Percentiles rank a stretch among this genome's conserved stretches.
Evolutionary conservation across 2,888 invertebrate species (phyloP).

Genomic region (Argyresthia goedartella): DNA sequence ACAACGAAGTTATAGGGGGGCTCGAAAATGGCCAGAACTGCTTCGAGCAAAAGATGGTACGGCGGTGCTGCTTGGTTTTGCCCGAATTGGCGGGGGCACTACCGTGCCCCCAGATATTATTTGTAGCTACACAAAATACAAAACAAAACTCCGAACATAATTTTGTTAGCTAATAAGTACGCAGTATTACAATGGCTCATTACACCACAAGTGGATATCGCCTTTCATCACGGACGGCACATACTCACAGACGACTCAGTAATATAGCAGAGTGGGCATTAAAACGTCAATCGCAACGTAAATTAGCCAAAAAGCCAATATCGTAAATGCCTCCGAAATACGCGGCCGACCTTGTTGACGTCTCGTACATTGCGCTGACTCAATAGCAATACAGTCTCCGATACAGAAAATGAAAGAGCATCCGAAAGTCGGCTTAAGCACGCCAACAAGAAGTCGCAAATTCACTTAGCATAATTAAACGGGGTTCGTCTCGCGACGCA

Average conservation of each 20-base stretch:
- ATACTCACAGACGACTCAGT: not conserved
- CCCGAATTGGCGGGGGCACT: too few relatives aligned
- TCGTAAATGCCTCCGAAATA: slow-evolving; percentile 35
- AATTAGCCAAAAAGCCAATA: slow-evolving; percentile 51
- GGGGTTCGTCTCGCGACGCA: slow-evolving; percentile 46
- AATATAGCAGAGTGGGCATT: slow-evolving; percentile 17
- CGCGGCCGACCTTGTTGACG: slow-evolving; percentile 54
- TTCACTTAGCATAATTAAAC: slow-evolving; percentile 25
- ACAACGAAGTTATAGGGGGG: too few relatives aligned
- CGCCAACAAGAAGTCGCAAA: slow-evolving; percentile 13
- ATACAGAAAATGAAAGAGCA: not conserved
- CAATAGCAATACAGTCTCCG: slow-evolving; percentile 21
- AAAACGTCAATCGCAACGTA: slow-evolving; percentile 36
- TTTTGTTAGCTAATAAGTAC: too few relatives aligned
- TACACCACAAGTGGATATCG: too few relatives aligned
- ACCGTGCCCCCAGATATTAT: too few relatives aligned
- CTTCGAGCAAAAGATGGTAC: too few relatives aligned
- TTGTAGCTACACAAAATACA: too few relatives aligned
- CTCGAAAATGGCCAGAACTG: too few relatives aligned
- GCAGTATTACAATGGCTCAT: too few relatives aligned
- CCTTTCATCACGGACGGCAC: too few relatives aligned
- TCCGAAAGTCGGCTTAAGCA: not conserved
- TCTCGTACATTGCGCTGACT: slow-evolving; percentile 38
- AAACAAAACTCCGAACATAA: too few relatives aligned
- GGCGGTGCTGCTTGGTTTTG: too few relatives aligned